Percentiles rank a stretch among this genome's conserved stretches.
Conservation (phyloP, 2,797 vertebrate species). For the Danio choprae region DNA sequence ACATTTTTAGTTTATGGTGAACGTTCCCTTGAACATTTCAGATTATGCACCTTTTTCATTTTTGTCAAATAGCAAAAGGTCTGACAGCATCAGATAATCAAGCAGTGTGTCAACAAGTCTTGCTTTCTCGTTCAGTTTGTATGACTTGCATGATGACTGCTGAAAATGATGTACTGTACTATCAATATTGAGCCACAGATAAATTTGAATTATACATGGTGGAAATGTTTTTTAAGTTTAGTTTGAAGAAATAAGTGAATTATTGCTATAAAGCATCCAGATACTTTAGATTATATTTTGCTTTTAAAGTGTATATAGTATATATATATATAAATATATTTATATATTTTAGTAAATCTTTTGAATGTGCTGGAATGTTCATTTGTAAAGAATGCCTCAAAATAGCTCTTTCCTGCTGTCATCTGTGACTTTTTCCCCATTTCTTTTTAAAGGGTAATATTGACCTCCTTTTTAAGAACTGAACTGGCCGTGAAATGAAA, state of each 20-base stretch:
- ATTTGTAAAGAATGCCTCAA: conserved; percentile 30
- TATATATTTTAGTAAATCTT: conserved; percentile 58
- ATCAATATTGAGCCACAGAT: conserved; percentile 24
- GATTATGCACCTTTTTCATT: neutral
- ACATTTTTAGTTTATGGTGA: too few species aligned
- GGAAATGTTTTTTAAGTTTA: conserved; percentile 24
- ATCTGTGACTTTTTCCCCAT: neutral
- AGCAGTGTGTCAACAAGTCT: neutral
- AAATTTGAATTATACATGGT: conserved; percentile 19
- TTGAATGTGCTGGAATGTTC: conserved; percentile 33
- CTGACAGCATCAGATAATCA: conserved; percentile 38
- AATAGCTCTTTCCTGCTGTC: conserved; percentile 5
- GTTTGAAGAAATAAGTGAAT: conserved; percentile 4
- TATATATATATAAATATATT: conserved; percentile 42
- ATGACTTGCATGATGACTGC: neutral
- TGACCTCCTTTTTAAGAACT: conserved; percentile 4
- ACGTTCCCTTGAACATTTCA: neutral
- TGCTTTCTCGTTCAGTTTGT: conserved; percentile 2
- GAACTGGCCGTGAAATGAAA: conserved; percentile 29
- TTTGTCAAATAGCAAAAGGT: conserved; percentile 1
- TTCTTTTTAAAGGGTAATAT: neutral
- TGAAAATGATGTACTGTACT: conserved; percentile 29
- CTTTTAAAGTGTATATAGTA: conserved; percentile 56
- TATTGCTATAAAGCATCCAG: conserved; percentile 35
- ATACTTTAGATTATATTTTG: conserved; percentile 53